These are phyloP conservation scores for Tenthredo livida DNA, from an alignment of 2,888 invertebrate genomes.

Conservation along the genomic window DNA sequence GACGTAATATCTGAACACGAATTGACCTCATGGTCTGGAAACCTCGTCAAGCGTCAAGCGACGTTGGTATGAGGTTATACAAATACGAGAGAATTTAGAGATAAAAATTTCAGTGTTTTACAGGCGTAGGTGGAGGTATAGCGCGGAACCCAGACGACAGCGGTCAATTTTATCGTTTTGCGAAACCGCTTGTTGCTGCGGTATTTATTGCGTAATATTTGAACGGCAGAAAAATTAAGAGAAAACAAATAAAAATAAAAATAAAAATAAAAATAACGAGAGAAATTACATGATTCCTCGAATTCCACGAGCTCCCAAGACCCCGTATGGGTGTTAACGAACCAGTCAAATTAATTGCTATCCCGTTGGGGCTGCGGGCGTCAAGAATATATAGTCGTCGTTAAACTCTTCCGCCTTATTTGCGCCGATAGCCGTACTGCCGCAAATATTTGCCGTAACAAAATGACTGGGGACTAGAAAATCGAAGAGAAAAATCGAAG, in stretches of 20 bases:
- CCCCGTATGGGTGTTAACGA: not conserved
- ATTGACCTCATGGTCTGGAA: conserved; percentile 34
- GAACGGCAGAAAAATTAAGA: not conserved
- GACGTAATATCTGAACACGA: conserved; percentile 24
- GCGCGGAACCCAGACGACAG: not conserved
- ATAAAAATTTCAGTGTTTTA: conserved; percentile 3
- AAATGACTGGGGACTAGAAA: not conserved
- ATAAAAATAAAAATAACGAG: not conserved
- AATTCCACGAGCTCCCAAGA: not conserved
- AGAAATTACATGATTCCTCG: not conserved
- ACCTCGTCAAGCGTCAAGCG: not conserved
- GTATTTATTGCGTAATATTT: not conserved
- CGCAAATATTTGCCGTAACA: conserved; percentile 9
- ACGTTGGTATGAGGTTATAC: not conserved
- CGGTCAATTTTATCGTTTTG: conserved; percentile 14
- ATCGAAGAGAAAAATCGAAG: not conserved
- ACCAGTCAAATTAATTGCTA: conserved; percentile 13
- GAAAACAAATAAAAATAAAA: not conserved
- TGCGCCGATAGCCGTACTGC: not conserved
- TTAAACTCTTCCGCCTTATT: conserved; percentile 44
- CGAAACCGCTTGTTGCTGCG: conserved; percentile 4
- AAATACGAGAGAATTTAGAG: not conserved
- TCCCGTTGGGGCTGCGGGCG: not conserved
- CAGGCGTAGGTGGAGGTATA: not conserved
- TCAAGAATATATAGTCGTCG: conserved; percentile 10